Evolutionary conservation across 2,797 vertebrate genomes (phyloP), one percentile per base, ranked within the genome.

Genomic region (Philypnodon macrostomus): DNA sequence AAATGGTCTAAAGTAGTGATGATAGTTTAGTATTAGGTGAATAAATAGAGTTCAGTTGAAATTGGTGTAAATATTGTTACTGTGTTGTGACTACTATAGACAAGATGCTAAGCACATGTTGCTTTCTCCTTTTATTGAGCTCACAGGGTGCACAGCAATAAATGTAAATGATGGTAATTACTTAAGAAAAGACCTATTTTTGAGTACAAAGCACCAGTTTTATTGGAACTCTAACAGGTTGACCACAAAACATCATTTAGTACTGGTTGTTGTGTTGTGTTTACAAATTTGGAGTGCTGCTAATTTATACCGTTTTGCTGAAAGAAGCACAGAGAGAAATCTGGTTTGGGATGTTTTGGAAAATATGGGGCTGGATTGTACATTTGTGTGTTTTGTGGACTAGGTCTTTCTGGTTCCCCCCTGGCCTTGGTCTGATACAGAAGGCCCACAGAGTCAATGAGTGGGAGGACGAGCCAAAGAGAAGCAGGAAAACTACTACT

Each of bases 401-500:
- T 40, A 53, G 70, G 62, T 65, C 49, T 73, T 36, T 47, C 38
- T 35, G 40, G 53, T 46, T 19, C 35, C 41, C 35, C 37, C 46
- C 34, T 34, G 66, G 67, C 49, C 58, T 60, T 62, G 58, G 61
- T 42, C 66, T 46, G 21, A 32, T 74, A 78, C 77, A 82, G 73
- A 73, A 59, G 72, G 63, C 62, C 69, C 58, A 83, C 77, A 77
- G 72, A 84, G 72, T 19, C 58, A 66, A 64, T 65, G 75, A 73
- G 79, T 81, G 77, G 78, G 81, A 80, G 76, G 72, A 61, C 67
- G 58, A 61, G 67, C 59, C 55, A 40, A 59, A 67, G 61, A 75
- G 56, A 79, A 75, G 62, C 73, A 89, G 92, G 90, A 92, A 90
- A 91, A 91, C 83, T 91, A 90, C 85, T 73, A 80, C 91, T 94